Percentiles rank a stretch among this genome's conserved stretches.
Conservation (phyloP, 2,797 vertebrate species). For the Borostomias antarcticus region DNA sequence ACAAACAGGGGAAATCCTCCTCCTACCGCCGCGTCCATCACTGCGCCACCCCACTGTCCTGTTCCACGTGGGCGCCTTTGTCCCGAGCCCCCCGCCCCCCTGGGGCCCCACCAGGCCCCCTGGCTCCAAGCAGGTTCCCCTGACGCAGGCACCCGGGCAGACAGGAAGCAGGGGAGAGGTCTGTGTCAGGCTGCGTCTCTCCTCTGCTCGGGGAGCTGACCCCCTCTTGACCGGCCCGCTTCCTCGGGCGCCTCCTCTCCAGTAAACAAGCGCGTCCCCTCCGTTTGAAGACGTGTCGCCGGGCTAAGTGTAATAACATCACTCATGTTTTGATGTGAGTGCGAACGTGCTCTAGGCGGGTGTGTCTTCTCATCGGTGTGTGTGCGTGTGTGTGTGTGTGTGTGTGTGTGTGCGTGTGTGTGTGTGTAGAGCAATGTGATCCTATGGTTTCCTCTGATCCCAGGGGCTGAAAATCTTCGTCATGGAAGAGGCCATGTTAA, state of each 20-base stretch:
- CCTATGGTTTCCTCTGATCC: conserved; percentile 57
- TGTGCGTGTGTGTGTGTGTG: conserved; percentile 18
- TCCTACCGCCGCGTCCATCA: conserved; percentile 75
- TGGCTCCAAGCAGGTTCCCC: conserved; percentile 74
- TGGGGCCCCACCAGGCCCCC: conserved; percentile 30
- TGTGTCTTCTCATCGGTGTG: too few species aligned
- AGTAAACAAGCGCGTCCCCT: conserved; percentile 76
- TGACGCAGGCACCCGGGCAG: conserved; percentile 73
- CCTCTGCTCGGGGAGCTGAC: conserved; percentile 72
- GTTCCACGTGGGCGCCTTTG: conserved; percentile 53
- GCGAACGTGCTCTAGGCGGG: conserved; percentile 43
- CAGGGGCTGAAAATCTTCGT: conserved; percentile 53
- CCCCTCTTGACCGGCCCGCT: conserved; percentile 71
- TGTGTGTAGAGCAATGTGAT: conserved; percentile 28
- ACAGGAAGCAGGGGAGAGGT: conserved; percentile 77
- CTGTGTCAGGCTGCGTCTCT: conserved; percentile 74
- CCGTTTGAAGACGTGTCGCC: conserved; percentile 60
- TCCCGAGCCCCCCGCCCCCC: background rate
- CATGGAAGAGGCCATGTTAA: conserved; percentile 61
- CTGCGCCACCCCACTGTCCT: conserved; percentile 60
- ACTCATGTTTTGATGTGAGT: conserved; percentile 74
- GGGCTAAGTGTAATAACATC: conserved; percentile 74
- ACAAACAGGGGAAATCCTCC: conserved; percentile 82
- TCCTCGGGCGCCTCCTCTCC: conserved; percentile 68
- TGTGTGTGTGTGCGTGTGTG: background rate